phyloP scores from a whole-genome alignment of 2,113 vertebrate genomes.

The Ageneiosus marmoratus region DNA sequence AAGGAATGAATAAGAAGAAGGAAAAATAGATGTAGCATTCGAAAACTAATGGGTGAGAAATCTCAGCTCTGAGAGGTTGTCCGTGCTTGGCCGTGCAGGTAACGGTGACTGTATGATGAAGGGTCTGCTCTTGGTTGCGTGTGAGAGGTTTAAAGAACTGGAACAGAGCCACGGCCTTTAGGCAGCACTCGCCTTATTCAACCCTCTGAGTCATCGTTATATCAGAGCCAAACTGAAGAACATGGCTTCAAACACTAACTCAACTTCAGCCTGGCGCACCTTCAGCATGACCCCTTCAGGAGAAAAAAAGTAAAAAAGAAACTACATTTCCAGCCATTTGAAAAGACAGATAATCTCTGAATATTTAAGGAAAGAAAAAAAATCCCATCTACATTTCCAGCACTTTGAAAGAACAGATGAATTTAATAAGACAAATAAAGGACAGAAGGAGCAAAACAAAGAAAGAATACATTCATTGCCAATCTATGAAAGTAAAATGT shows the following conservation, averaged over 20 bases:
- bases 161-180: constrained; percentile 35
- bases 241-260: constrained; percentile 8
- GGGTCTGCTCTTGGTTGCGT: constrained; percentile 33
- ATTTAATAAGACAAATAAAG: too few relatives aligned
- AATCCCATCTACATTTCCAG: too few relatives aligned
- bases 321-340: too few relatives aligned
- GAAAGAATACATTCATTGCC: too few relatives aligned
- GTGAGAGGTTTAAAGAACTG: constrained; percentile 39
- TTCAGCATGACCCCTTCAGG: too few relatives aligned
- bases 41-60: not conserved
- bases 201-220: constrained; percentile 41
- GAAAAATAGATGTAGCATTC: not conserved
- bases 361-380: too few relatives aligned
- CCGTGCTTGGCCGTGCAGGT: not conserved
- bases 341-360: too few relatives aligned
- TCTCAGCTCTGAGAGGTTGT: not conserved
- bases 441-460: too few relatives aligned
- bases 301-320: not conserved
- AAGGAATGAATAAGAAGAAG: not conserved
- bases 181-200: constrained; percentile 30
- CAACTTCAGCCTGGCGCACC: not conserved
- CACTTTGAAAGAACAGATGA: too few relatives aligned
- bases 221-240: constrained; percentile 33
- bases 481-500: too few relatives aligned
- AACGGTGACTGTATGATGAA: constrained; percentile 23